Evolutionary conservation across 1,140 invertebrate genomes (phyloP).

Genomic region (Drosophila funebris): DNA sequence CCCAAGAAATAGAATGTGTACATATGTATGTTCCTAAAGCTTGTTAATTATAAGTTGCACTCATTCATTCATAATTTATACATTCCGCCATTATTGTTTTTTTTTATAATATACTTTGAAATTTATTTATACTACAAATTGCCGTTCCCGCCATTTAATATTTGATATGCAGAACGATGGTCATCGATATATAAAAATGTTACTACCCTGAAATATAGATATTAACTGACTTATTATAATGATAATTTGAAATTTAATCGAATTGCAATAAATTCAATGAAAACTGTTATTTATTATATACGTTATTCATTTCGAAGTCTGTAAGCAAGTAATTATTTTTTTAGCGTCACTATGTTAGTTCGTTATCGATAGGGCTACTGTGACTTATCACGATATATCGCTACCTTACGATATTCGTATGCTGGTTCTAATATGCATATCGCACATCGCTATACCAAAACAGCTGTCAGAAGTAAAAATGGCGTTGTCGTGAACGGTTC

Average conservation of each 20-base stretch:
- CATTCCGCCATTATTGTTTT: background rate
- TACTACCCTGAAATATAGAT: too few relatives aligned
- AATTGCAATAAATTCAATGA: too few relatives aligned
- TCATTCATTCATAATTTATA: background rate
- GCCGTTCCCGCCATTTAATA: background rate
- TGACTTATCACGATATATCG: background rate
- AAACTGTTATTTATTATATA: too few relatives aligned
- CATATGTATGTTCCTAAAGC: background rate
- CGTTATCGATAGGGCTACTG: background rate
- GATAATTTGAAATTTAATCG: too few relatives aligned
- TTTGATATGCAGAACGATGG: background rate
- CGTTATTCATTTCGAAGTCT: too few relatives aligned
- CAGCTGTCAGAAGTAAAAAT: conserved; percentile 56
- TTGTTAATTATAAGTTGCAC: conserved; percentile 15
- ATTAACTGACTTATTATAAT: too few relatives aligned
- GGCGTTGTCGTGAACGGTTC: conserved; percentile 48
- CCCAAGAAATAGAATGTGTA: conserved; percentile 50
- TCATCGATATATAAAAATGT: background rate
- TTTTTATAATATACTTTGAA: background rate
- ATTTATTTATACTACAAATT: background rate
- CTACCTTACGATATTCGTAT: background rate
- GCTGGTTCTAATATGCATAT: background rate
- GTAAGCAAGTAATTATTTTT: too few relatives aligned
- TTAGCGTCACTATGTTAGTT: background rate
- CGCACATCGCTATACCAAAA: conserved; percentile 24